Evolutionary conservation across 2,888 invertebrate species (phyloP).

Genomic region (Pediacus dermestoides): DNA sequence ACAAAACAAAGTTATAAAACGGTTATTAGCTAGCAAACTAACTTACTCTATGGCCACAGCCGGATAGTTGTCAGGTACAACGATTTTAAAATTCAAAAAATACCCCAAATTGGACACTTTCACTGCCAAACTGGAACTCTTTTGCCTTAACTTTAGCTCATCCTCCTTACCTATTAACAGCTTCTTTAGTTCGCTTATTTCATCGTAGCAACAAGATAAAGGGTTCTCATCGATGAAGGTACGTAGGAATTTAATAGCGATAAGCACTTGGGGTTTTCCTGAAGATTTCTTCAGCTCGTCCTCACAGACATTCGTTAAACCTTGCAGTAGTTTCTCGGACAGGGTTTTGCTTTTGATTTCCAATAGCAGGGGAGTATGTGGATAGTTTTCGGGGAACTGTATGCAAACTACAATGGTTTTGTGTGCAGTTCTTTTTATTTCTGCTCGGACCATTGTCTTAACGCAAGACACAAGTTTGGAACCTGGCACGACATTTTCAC

Average conservation of each 20-base stretch:
- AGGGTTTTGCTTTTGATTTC: slow-evolving; percentile 70
- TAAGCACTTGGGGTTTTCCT: slow-evolving; percentile 60
- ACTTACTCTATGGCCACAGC: slow-evolving; percentile 52
- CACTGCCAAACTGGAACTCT: slow-evolving; percentile 58
- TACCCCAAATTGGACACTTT: slow-evolving; percentile 59
- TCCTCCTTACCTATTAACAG: slow-evolving; percentile 51
- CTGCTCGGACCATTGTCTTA: slow-evolving; percentile 61
- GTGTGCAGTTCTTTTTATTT: slow-evolving; percentile 62
- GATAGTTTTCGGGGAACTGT: slow-evolving; percentile 65
- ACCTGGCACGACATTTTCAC: slow-evolving; percentile 59
- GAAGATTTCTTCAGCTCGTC: slow-evolving; percentile 56
- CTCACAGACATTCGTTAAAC: slow-evolving; percentile 61
- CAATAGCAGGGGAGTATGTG: slow-evolving; percentile 56
- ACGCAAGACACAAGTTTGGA: slow-evolving; percentile 66
- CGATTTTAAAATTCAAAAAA: slow-evolving; percentile 56
- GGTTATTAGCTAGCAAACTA: slow-evolving; percentile 5
- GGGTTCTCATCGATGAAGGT: slow-evolving; percentile 68
- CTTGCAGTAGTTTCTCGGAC: slow-evolving; percentile 59
- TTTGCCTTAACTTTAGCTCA: slow-evolving; percentile 65
- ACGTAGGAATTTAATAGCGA: slow-evolving; percentile 58
- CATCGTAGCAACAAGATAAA: slow-evolving; percentile 68
- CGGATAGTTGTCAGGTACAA: slow-evolving; percentile 66
- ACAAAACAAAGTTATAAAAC: slow-evolving; percentile 28
- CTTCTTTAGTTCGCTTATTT: slow-evolving; percentile 60
- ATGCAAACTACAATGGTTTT: slow-evolving; percentile 63